Evolutionary conservation across 2,797 vertebrate genomes (phyloP), one percentile per base, ranked within the genome.

Genomic region (Mycteria americana): DNA sequence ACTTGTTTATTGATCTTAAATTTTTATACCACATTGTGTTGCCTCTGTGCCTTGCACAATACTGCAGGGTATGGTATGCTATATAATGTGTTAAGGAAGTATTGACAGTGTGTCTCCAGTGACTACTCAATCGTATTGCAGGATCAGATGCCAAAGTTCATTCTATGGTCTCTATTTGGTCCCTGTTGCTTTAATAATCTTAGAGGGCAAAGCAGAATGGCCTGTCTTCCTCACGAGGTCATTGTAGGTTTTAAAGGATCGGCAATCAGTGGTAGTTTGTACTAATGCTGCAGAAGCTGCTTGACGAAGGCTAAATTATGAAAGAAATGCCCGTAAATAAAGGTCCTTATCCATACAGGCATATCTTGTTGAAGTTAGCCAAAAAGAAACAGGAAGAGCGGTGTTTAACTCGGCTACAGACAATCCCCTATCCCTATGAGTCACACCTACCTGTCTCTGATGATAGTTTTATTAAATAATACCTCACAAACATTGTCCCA

Each of bases 41-140:
- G 70, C 53, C 60, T 81, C 45, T 90, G 53, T 85, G 53, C 62
- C 54, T 68, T 95, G n/a, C 37, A n/a, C 46, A 45, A 0, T 70
- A 18, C 33, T 53, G 56, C 37, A 75, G 53, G 33, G 10, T 25
- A 5, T 25, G 16, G 17, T 28, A 7, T n/a, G 25, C 56, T 77
- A 2, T 33, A 3, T 41, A 12, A 39, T 1, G 0, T n/a, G 2
- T 45, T 84, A 33, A 62, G 43, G 33, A 72, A n/a, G 19, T 65
- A 25, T 6, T 69, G 73, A 46, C 56, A 6, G 3, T 28, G 53
- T 27, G 18, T 69, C 43, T 35, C 19, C 46, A 53, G 46, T 14
- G 39, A 50, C 79, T 0, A 0, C 46, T 35, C 33, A 28, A 2
- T 59, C 0, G 0, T 19, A 35, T 7, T 84, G 76, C 43, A 53